Base-by-base conservation (phyloP, 2,888 invertebrate species). In the Hirtodrosophila trivittata region DNA sequence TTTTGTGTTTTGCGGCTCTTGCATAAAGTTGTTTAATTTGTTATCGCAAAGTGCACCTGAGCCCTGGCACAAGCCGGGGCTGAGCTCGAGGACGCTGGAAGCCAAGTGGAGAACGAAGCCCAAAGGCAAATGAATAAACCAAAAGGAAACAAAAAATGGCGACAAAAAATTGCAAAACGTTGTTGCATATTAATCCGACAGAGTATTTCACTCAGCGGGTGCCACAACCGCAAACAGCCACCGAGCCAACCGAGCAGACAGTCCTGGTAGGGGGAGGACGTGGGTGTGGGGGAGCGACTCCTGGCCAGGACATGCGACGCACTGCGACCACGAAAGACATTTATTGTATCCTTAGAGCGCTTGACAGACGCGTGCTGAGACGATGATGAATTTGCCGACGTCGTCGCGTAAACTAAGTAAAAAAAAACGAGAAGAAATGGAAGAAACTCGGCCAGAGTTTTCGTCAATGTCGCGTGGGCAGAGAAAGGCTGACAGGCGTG, bases 331-430 rank as follows among this genome's bases (percentile, higher is more conserved):
- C 77, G 77, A 86, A 83, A 80, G 80, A 83, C 82, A 83, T 83
- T 83, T 86, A 83, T 83, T 83, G 82, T 83, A 83, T 83, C 84
- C 80, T 83, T 86, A 83, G 83, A 63, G 80, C 75, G 77, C 68
- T 66, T 86, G 84, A 78, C 86, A 84, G 85, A 77, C 77, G 84
- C 78, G 85, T 73, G 85, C 74, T 77, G 85, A 84, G 85, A 84
- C 75, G 85, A 86, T 84, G 84, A 84, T 84, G 84, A 84, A 84
- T 84, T 84, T 74, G 78, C 71, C 57, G 56, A 55, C 70, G 58
- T 38, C 62, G 59, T 49, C 73, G 73, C 52, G 45, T 62, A 32
- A 32, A 25, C 39, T 12, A 42, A 30, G 55, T 41, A 51, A 46
- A 66, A 35, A 12, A 12, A 12, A 28, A 28, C 1, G 9, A n/a